These are phyloP conservation scores for Xenus cinereus DNA, from an alignment of 2,113 vertebrate species.

Conservation along the genomic window DNA sequence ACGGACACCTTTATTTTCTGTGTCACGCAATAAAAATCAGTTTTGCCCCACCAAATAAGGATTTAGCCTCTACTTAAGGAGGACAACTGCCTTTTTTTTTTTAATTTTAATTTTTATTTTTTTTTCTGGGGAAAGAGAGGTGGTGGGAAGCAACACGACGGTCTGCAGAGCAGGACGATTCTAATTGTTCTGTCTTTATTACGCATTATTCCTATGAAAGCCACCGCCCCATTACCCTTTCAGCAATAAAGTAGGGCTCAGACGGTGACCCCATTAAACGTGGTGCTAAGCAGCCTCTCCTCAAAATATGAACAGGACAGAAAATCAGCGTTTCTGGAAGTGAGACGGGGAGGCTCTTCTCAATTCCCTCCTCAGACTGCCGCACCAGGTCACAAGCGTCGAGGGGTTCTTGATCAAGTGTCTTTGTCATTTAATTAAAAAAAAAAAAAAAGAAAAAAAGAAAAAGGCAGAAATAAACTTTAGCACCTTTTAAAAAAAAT, in stretches of 20 bases:
- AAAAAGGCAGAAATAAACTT: background rate
- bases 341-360: background rate
- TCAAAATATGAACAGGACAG: background rate
- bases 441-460: too few relatives aligned
- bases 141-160: background rate
- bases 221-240: background rate
- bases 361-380: background rate
- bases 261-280: background rate
- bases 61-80: background rate
- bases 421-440: background rate
- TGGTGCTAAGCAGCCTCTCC: background rate
- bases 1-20: background rate
- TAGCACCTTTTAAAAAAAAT: background rate
- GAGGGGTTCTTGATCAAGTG: background rate
- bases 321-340: conserved; percentile 1
- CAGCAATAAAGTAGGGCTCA: background rate
- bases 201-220: rapidly evolving
- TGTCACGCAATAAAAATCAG: background rate
- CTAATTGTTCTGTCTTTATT: background rate
- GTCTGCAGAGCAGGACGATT: background rate
- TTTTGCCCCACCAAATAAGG: background rate
- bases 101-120: background rate
- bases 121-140: background rate
- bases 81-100: background rate
- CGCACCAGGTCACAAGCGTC: background rate